These are phyloP conservation scores for Heliopora coerulea DNA, from an alignment of 92 coral and sea anemone species.

Conservation along the genomic window DNA sequence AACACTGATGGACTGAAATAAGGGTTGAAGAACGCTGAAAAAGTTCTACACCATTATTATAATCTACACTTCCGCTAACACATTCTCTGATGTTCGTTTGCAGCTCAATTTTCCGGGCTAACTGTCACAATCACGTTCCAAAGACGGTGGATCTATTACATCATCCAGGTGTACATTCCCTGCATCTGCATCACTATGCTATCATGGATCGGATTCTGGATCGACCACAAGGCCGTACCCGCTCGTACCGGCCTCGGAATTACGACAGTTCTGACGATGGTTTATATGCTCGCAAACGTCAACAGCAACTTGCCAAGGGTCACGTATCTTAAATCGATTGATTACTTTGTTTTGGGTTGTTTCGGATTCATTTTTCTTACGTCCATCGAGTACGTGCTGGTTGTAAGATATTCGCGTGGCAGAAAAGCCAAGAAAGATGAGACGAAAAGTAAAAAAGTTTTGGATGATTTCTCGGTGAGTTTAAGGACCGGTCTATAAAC, in stretches of 20 bases:
- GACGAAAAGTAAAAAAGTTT: background rate
- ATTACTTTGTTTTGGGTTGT: slow-evolving; percentile 81
- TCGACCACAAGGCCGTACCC: slow-evolving; percentile 77
- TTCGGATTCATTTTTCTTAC: slow-evolving; percentile 92
- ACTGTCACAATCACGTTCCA: slow-evolving; percentile 75
- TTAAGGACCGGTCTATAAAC: background rate
- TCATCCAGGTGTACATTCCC: slow-evolving; percentile 84
- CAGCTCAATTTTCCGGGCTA: slow-evolving; percentile 72
- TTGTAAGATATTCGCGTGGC: slow-evolving; percentile 66
- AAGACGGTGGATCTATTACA: slow-evolving; percentile 78
- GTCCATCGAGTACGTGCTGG: slow-evolving; percentile 84
- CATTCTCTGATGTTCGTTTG: no score
- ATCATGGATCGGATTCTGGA: slow-evolving; percentile 91
- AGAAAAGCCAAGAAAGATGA: slow-evolving; percentile 48
- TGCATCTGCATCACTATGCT: slow-evolving; percentile 77
- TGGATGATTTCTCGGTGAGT: slow-evolving; percentile 47
- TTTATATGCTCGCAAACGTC: slow-evolving; percentile 91
- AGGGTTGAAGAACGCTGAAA: no score
- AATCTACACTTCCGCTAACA: no score
- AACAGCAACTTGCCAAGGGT: slow-evolving; percentile 92
- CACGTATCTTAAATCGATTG: slow-evolving; percentile 91
- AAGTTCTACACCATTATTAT: no score
- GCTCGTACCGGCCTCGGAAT: slow-evolving; percentile 90
- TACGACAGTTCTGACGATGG: slow-evolving; percentile 84
- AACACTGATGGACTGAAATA: no score